Conservation (phyloP, 2,888 invertebrate species). For the Zonitis immaculata region DNA sequence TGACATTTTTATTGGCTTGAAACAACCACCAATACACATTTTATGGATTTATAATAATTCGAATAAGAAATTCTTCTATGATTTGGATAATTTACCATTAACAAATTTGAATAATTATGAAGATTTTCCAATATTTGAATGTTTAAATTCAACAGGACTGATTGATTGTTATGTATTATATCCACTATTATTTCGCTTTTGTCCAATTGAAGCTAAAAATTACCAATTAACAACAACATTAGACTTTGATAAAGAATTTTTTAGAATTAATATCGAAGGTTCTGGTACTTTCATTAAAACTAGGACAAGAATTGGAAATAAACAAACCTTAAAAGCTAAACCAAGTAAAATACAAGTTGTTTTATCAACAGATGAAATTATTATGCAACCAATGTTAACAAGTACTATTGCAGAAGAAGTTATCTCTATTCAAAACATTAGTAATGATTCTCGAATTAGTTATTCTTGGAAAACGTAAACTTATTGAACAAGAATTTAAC, state of each 20-base stretch:
- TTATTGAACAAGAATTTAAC: too few species aligned
- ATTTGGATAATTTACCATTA: slow-evolving; percentile 32
- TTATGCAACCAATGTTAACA: slow-evolving; percentile 36
- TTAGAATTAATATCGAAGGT: not conserved
- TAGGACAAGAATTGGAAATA: not conserved
- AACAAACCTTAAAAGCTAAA: not conserved
- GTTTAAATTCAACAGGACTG: slow-evolving; percentile 39
- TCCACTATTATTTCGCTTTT: slow-evolving; percentile 46
- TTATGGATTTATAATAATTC: slow-evolving; percentile 48
- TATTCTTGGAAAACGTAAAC: slow-evolving; percentile 47
- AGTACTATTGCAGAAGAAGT: slow-evolving; percentile 40
- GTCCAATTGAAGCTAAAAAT: slow-evolving; percentile 41
- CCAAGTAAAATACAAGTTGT: slow-evolving; percentile 19
- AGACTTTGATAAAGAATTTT: not conserved
- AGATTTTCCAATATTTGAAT: slow-evolving; percentile 40
- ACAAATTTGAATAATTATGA: slow-evolving; percentile 34
- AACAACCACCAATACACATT: slow-evolving; percentile 36
- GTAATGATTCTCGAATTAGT: slow-evolving; percentile 37
- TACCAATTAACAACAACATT: slow-evolving; percentile 34
- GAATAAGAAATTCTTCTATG: slow-evolving; percentile 31
- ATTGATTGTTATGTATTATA: slow-evolving; percentile 31
- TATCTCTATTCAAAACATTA: slow-evolving; percentile 46
- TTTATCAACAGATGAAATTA: slow-evolving; percentile 43
- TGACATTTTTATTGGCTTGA: slow-evolving; percentile 39
- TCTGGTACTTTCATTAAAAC: not conserved